A percentile compares a stretch with the other conserved stretches of the same genome.
Evolutionary conservation across 1,140 invertebrate genomes (phyloP).

Genomic region (Leptinotarsa undecemlineata): DNA sequence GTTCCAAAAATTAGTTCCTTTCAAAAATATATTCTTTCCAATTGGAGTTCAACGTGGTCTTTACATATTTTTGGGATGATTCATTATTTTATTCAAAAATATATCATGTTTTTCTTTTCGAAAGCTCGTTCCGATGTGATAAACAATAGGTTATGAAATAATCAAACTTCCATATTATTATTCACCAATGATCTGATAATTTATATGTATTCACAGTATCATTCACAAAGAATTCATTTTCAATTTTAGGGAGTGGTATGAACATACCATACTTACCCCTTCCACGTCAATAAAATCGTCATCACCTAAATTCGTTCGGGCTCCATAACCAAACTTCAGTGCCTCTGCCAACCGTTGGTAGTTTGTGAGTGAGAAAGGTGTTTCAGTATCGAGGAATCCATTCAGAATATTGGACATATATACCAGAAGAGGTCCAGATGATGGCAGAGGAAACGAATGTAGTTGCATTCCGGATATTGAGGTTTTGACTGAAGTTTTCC

Average conservation of each 20-base stretch:
- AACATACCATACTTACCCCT: not conserved
- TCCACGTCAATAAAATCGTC: not conserved
- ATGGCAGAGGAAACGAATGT: not conserved
- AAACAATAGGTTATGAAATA: not conserved
- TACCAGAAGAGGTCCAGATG: not conserved
- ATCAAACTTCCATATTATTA: not conserved
- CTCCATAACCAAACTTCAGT: constrained; percentile 2
- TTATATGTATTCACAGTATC: too few species aligned
- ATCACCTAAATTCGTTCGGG: not conserved
- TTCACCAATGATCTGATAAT: too few species aligned
- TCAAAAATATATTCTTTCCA: too few species aligned
- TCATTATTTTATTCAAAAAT: too few species aligned
- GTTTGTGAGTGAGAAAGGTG: not conserved
- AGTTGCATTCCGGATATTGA: not conserved
- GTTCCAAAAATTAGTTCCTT: too few species aligned
- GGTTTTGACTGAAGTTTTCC: not conserved
- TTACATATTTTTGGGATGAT: too few species aligned
- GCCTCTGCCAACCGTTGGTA: not conserved
- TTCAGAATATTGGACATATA: constrained; percentile 1
- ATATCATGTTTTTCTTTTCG: too few species aligned
- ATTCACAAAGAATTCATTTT: too few species aligned
- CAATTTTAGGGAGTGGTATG: too few species aligned
- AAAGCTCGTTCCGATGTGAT: too few species aligned
- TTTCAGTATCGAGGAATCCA: not conserved
- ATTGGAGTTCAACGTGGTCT: too few species aligned